phyloP scores from a whole-genome alignment of 2,113 vertebrate genomes.

The Triplophysa tibetana region DNA sequence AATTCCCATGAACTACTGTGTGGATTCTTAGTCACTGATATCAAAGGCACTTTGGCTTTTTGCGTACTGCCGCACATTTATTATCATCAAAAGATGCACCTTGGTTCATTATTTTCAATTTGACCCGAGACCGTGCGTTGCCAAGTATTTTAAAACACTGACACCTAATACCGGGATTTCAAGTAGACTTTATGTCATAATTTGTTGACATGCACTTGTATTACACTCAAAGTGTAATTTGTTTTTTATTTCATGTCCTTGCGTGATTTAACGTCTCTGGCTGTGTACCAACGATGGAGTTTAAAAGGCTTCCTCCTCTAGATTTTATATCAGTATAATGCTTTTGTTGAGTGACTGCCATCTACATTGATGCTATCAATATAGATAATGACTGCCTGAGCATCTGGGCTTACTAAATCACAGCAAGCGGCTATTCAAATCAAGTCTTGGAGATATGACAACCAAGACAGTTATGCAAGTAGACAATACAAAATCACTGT shows the following conservation, averaged over 20 bases:
- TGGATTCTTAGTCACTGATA: neutral
- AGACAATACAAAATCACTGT: conserved; percentile 46
- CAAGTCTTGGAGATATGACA: conserved; percentile 29
- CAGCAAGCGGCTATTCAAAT: conserved; percentile 33
- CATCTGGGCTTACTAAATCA: conserved; percentile 39
- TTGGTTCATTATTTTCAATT: neutral
- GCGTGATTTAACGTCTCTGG: conserved; percentile 27
- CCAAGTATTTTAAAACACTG: neutral
- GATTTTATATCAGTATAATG: conserved; percentile 55
- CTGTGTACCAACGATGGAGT: conserved; percentile 34
- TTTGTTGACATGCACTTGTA: conserved; percentile 30
- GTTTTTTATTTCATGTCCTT: conserved; percentile 5
- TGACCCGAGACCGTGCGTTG: neutral
- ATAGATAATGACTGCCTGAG: conserved; percentile 51
- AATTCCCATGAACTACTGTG: neutral
- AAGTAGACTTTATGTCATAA: conserved; percentile 8
- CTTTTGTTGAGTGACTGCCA: conserved; percentile 53
- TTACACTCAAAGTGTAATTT: conserved; percentile 38
- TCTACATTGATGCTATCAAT: conserved; percentile 52
- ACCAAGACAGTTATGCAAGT: conserved; percentile 15
- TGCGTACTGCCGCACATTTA: neutral
- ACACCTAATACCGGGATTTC: conserved; percentile 9
- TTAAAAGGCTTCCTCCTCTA: conserved; percentile 20
- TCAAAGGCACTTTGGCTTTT: neutral
- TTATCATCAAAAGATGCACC: neutral